Base-by-base conservation (phyloP, 2,113 vertebrate genomes). In the Malurus alboscapulatus region DNA sequence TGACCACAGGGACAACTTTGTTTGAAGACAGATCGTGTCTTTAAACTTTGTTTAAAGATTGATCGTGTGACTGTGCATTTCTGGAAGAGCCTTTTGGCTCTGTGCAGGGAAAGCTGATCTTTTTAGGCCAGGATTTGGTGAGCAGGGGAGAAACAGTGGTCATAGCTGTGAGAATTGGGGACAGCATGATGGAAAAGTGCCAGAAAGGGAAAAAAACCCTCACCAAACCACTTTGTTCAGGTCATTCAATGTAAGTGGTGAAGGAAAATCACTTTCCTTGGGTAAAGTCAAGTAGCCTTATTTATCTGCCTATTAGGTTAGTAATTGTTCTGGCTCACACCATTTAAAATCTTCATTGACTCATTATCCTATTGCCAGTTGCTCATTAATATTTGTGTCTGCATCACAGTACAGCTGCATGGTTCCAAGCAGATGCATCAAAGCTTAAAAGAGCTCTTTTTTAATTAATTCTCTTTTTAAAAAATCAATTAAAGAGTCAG, bases 261-360 rank as follows among this genome's bases (percentile, higher is more conserved):
- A 74, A 78, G 55, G 95, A 75, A 67, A 69, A 77, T 93, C 0
- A 71, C 85, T 78, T 95, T 90, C 40, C 61, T 81, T 80, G 48
- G 40, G 65, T 95, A 78, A 86, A 95, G 92, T 96, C 76, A 91
- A 95, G 72, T 42, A 91, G 72, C 75, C 72, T 83, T 95, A 95
- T 96, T 96, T 96, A 78, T 96, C 90, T 95, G 65, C 85, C 85
- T 80, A 25, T 94, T 95, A 95, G 85, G 65, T 67, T 71, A 59
- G 65, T 94, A 94, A 95, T 95, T 91, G 93, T 95, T 86, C 78
- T 63, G 68, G 87, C 94, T 94, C 76, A 61, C 58, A 90, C 72
- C 68, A 75, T 96, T 93, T 94, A 78, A 95, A 90, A 66, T 77
- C 75, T 80, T 94, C 78, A 93, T 94, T 93, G 87, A 93, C 79